Percentiles rank a stretch among this genome's conserved stretches.
phyloP scores from a whole-genome alignment of 2,888 invertebrate species.

The Encarsia formosa region DNA sequence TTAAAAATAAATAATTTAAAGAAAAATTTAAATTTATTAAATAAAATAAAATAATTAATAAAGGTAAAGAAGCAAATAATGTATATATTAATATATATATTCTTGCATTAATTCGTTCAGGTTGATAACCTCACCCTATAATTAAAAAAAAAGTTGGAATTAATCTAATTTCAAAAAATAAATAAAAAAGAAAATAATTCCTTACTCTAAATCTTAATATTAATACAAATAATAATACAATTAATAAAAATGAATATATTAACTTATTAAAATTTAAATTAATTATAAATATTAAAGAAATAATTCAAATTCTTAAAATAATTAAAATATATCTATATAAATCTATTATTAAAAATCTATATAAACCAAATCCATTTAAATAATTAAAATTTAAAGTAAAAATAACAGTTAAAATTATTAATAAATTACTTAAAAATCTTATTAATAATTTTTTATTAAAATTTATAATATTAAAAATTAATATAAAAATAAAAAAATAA shows the following conservation, averaged over 20 bases:
- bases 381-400: slow-evolving; percentile 4
- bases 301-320: slow-evolving; percentile 59
- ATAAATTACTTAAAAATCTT: slow-evolving; percentile 58
- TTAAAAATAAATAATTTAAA: slow-evolving; percentile 39
- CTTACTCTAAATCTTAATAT: slow-evolving; percentile 57
- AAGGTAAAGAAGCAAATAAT: slow-evolving; percentile 59
- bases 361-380: slow-evolving; percentile 54
- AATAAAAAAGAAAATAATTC: slow-evolving; percentile 65
- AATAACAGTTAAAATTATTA: slow-evolving; percentile 45
- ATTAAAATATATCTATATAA: slow-evolving; percentile 20
- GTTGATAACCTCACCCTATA: slow-evolving; percentile 66
- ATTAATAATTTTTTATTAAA: slow-evolving; percentile 55
- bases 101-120: slow-evolving; percentile 62
- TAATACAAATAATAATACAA: slow-evolving; percentile 51
- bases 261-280: slow-evolving; percentile 43
- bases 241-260: slow-evolving; percentile 16
- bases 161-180: slow-evolving; percentile 66
- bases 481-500: slow-evolving; percentile 50
- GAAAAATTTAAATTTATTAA: slow-evolving; percentile 12
- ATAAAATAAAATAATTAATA: neutral
- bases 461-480: slow-evolving; percentile 14
- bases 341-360: neutral
- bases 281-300: slow-evolving; percentile 57
- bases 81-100: neutral
- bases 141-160: slow-evolving; percentile 66